A percentile compares a stretch with the other conserved stretches of the same genome.
Evolutionary conservation across 2,113 vertebrate species (phyloP).

Genomic region (Syngnathoides biaculeatus): DNA sequence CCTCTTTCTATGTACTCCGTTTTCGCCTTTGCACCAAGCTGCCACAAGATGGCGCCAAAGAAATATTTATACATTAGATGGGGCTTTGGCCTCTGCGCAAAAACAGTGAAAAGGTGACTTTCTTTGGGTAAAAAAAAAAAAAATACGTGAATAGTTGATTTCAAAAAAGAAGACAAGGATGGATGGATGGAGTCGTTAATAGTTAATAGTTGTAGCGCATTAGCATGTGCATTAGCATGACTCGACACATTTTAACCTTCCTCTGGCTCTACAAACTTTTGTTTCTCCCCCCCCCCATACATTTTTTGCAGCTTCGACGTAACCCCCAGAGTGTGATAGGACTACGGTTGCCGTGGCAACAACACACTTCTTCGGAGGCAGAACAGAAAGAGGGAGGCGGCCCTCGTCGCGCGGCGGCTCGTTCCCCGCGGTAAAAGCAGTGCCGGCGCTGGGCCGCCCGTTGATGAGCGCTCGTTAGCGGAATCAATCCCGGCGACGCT

Average conservation of each 20-base stretch:
- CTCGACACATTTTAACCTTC: constrained; percentile 24
- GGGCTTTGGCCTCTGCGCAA: too few species aligned
- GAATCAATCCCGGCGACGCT: background rate
- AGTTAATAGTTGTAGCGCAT: background rate
- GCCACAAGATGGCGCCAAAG: too few species aligned
- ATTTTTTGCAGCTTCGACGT: constrained; percentile 23
- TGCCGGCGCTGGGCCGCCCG: background rate
- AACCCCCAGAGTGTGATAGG: constrained; percentile 41
- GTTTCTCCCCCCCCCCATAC: constrained; percentile 38
- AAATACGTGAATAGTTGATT: too few species aligned
- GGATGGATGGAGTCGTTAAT: background rate
- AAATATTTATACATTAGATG: too few species aligned
- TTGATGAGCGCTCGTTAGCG: constrained; percentile 18
- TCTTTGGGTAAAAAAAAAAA: too few species aligned
- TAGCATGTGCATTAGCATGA: background rate
- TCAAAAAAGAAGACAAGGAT: background rate
- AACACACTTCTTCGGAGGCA: constrained; percentile 38
- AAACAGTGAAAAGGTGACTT: too few species aligned
- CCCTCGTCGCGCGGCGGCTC: constrained; percentile 15
- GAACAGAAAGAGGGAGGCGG: background rate
- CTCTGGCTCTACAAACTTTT: constrained; percentile 14
- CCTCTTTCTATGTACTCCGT: too few species aligned
- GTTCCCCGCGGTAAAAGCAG: constrained; percentile 30
- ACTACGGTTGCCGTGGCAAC: constrained; percentile 63
- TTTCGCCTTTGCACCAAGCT: too few species aligned